These are phyloP conservation scores for Cataglyphis cursor DNA, from an alignment of 2,888 invertebrate genomes.

Conservation along the genomic window DNA sequence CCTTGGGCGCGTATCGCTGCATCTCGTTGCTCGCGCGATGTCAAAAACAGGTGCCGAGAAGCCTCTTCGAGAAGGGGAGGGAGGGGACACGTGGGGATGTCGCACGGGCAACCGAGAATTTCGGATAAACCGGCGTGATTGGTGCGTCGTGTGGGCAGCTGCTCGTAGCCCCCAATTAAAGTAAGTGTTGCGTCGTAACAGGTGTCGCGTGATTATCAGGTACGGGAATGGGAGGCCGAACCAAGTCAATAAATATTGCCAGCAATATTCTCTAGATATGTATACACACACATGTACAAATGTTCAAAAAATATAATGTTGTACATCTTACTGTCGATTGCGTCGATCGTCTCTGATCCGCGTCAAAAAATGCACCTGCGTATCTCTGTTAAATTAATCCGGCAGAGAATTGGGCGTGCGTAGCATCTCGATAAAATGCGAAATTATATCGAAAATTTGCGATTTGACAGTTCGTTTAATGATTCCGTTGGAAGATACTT, in stretches of 20 bases:
- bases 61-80: not conserved
- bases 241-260: conserved; percentile 69
- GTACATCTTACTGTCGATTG: conserved; percentile 9
- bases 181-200: conserved; percentile 79
- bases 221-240: conserved; percentile 53
- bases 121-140: conserved; percentile 75
- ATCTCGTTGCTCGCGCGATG: conserved; percentile 41
- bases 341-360: conserved; percentile 35
- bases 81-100: conserved; percentile 65
- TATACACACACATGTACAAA: not conserved
- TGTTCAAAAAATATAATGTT: not conserved
- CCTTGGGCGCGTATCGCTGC: conserved; percentile 30
- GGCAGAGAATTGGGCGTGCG: conserved; percentile 3
- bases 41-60: conserved; percentile 45
- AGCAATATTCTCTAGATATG: conserved; percentile 68
- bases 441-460: conserved; percentile 25
- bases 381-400: conserved; percentile 63
- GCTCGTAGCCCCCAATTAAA: conserved; percentile 76
- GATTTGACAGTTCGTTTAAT: not conserved
- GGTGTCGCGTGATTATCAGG: conserved; percentile 78
- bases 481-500: not conserved
- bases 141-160: conserved; percentile 77
- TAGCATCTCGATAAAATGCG: not conserved
- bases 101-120: conserved; percentile 74
- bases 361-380: conserved; percentile 61